Evolutionary conservation across 1,140 invertebrate genomes (phyloP).

Genomic region (Tribolium castaneum): DNA sequence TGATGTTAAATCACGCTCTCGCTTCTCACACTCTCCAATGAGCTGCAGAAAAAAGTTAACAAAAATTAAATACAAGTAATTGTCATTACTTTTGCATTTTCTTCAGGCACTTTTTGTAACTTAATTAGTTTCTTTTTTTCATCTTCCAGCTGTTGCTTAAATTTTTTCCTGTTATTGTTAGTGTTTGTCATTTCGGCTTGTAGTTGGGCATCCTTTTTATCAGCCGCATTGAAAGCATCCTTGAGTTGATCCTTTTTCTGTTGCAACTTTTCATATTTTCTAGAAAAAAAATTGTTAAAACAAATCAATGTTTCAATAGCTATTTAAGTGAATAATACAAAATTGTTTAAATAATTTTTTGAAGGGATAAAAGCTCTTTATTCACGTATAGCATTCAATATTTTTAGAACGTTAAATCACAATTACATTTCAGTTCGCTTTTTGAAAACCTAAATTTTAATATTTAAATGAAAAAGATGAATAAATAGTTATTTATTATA

Average conservation of each 20-base stretch:
- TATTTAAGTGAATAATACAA: too few relatives aligned
- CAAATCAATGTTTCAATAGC: background rate
- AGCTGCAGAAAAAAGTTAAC: slow-evolving; percentile 61
- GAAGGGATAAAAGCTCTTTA: too few relatives aligned
- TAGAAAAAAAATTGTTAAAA: slow-evolving; percentile 56
- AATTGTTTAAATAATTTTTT: too few relatives aligned
- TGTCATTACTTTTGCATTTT: slow-evolving; percentile 57
- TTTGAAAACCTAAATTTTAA: too few relatives aligned
- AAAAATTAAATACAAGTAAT: slow-evolving; percentile 39
- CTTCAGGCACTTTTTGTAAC: slow-evolving; percentile 67
- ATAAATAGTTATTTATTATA: too few relatives aligned
- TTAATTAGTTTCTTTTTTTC: slow-evolving; percentile 74
- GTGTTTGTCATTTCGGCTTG: slow-evolving; percentile 73
- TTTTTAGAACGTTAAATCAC: too few relatives aligned
- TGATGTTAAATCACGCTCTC: slow-evolving; percentile 67
- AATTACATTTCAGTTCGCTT: too few relatives aligned
- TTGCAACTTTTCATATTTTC: slow-evolving; percentile 69
- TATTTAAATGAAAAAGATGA: too few relatives aligned
- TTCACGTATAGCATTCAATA: too few relatives aligned
- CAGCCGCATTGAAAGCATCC: slow-evolving; percentile 69
- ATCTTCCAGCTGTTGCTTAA: slow-evolving; percentile 68
- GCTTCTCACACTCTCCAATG: slow-evolving; percentile 76
- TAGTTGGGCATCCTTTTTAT: slow-evolving; percentile 72
- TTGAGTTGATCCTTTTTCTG: slow-evolving; percentile 71
- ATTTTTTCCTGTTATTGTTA: slow-evolving; percentile 76